A percentile compares a stretch with the other conserved stretches of the same genome.
phyloP scores from a whole-genome alignment of 1,140 invertebrate species.

The Hydropsyche tenuis region DNA sequence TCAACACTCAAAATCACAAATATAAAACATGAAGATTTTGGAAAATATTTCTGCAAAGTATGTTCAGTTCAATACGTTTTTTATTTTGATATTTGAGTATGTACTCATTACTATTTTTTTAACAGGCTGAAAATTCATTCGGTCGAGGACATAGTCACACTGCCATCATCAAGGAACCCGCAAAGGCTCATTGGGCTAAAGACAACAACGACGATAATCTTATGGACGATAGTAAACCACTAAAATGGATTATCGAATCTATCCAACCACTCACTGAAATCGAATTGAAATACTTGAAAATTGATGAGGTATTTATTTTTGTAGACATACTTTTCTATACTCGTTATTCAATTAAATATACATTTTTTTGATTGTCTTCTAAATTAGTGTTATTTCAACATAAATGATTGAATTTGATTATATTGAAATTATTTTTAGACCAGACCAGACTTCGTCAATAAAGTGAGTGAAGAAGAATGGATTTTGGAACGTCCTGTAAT shows the following conservation, averaged over 20 bases:
- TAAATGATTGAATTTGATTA: neutral
- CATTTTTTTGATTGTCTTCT: neutral
- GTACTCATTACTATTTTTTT: slow-evolving; percentile 8
- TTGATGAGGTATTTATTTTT: slow-evolving; percentile 50
- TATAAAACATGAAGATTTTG: slow-evolving; percentile 40
- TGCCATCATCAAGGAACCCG: slow-evolving; percentile 25
- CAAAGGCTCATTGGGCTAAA: slow-evolving; percentile 38
- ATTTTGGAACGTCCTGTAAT: slow-evolving; percentile 39
- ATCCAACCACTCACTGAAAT: slow-evolving; percentile 43
- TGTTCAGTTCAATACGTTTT: neutral
- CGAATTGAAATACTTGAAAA: slow-evolving; percentile 44
- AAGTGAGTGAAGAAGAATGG: slow-evolving; percentile 36
- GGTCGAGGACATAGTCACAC: slow-evolving; percentile 25
- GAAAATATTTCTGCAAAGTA: slow-evolving; percentile 47
- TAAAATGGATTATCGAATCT: slow-evolving; percentile 44
- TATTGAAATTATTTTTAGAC: neutral
- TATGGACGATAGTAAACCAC: slow-evolving; percentile 14
- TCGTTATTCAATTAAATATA: neutral
- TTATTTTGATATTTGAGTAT: slow-evolving; percentile 4
- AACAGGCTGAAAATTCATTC: slow-evolving; percentile 40
- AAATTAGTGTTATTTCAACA: neutral
- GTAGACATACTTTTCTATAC: no score
- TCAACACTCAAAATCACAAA: slow-evolving; percentile 41
- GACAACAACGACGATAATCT: slow-evolving; percentile 23
- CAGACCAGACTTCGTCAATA: slow-evolving; percentile 7